Evolutionary conservation across 2,113 vertebrate genomes (phyloP).

Genomic region (Prinia subflava): DNA sequence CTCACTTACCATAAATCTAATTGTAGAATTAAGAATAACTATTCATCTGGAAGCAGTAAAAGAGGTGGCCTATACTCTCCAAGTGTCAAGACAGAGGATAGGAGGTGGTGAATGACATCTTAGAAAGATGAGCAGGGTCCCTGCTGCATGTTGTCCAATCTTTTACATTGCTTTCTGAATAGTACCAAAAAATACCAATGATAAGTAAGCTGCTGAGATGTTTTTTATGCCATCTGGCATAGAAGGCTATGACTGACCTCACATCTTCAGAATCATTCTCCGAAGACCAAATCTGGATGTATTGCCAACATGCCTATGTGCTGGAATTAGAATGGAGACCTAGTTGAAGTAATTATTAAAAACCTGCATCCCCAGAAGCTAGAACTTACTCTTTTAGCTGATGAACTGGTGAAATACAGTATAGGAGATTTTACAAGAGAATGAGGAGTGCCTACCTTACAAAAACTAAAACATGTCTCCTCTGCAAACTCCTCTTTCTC

Average conservation of each 20-base stretch:
- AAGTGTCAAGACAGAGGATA: background rate
- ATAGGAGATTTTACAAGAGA: background rate
- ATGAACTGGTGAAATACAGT: background rate
- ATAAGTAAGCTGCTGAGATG: background rate
- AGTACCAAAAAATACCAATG: background rate
- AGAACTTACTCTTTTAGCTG: background rate
- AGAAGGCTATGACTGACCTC: background rate
- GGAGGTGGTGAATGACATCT: background rate
- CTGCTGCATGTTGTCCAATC: background rate
- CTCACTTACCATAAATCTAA: background rate
- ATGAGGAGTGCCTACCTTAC: background rate
- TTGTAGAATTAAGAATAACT: background rate
- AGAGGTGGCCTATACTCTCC: background rate
- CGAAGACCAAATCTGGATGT: background rate
- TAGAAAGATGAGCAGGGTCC: background rate
- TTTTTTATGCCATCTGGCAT: background rate
- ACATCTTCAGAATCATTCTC: background rate
- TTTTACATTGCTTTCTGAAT: background rate
- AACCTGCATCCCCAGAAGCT: background rate
- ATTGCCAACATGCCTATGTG: background rate
- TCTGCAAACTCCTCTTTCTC: background rate
- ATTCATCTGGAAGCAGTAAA: background rate
- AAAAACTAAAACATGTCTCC: background rate
- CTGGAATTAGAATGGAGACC: background rate
- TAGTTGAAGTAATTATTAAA: background rate